Evolutionary conservation across 2,888 invertebrate genomes (phyloP).

Genomic region (Emmelina monodactyla): DNA sequence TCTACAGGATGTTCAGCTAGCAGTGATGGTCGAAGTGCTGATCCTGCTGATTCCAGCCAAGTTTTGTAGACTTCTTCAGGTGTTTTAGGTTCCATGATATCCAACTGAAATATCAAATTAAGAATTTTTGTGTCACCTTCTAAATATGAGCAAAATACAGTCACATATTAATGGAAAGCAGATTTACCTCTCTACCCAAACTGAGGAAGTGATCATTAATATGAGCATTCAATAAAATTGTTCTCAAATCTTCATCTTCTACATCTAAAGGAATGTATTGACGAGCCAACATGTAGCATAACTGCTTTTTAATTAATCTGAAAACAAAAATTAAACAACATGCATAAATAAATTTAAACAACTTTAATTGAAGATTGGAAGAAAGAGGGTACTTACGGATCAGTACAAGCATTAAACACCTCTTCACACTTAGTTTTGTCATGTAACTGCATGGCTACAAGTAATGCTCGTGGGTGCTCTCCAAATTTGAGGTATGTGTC

Average conservation of each 20-base stretch:
- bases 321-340: no score
- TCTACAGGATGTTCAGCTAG: constrained; percentile 82
- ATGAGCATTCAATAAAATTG: constrained; percentile 93
- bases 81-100: constrained; percentile 98
- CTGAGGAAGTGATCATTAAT: constrained; percentile 93
- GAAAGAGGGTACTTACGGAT: constrained; percentile 82
- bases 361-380: no score
- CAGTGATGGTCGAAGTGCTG: constrained; percentile 72
- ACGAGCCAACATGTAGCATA: constrained; percentile 95
- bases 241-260: constrained; percentile 81
- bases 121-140: background rate
- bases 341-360: no score
- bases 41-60: constrained; percentile 87
- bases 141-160: background rate
- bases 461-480: constrained; percentile 88
- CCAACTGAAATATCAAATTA: constrained; percentile 68
- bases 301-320: constrained; percentile 87
- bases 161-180: background rate
- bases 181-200: constrained; percentile 84
- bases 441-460: constrained; percentile 91
- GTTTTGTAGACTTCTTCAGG: constrained; percentile 99
- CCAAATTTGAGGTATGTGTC: constrained; percentile 87
- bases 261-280: constrained; percentile 91
- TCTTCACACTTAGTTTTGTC: constrained; percentile 79
- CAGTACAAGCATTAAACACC: constrained; percentile 84